Percentiles rank a stretch among this genome's conserved stretches.
phyloP scores from a whole-genome alignment of 2,888 invertebrate genomes.

The Diadegma fenestrale region DNA sequence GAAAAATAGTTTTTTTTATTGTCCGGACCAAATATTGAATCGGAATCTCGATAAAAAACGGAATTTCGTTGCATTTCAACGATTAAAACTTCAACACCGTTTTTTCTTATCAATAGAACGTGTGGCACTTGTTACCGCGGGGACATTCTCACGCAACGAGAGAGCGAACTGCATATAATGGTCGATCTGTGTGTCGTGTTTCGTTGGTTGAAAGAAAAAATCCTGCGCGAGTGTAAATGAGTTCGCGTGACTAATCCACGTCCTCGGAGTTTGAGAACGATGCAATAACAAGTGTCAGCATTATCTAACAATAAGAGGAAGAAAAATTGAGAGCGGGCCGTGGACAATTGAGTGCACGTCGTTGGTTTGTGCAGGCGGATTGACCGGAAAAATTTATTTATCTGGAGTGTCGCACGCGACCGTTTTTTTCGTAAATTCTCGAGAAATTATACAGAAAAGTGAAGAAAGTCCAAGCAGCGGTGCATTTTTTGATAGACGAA shows the following conservation, averaged over 20 bases:
- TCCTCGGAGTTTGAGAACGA: slow-evolving; percentile 27
- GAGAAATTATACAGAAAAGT: not conserved
- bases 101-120: too few relatives aligned
- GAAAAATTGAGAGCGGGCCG: not conserved
- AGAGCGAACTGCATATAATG: slow-evolving; percentile 1
- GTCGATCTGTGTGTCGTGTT: not conserved
- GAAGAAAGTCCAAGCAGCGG: too few relatives aligned
- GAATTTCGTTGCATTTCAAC: too few relatives aligned
- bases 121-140: not conserved
- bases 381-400: not conserved
- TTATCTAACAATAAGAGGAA: slow-evolving; percentile 12
- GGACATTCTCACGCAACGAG: not conserved
- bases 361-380: not conserved
- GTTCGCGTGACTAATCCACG: slow-evolving; percentile 46
- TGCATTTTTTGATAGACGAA: too few relatives aligned
- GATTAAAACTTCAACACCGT: too few relatives aligned
- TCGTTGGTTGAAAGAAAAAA: slow-evolving; percentile 35
- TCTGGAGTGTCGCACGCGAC: not conserved
- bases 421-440: not conserved
- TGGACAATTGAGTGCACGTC: slow-evolving; percentile 1
- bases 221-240: slow-evolving; percentile 34
- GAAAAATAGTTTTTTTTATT: too few relatives aligned
- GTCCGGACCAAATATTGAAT: too few relatives aligned
- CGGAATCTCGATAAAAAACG: too few relatives aligned
- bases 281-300: slow-evolving; percentile 48